phyloP scores from a whole-genome alignment of 1,140 invertebrate genomes.

The Anastrepha ludens region DNA sequence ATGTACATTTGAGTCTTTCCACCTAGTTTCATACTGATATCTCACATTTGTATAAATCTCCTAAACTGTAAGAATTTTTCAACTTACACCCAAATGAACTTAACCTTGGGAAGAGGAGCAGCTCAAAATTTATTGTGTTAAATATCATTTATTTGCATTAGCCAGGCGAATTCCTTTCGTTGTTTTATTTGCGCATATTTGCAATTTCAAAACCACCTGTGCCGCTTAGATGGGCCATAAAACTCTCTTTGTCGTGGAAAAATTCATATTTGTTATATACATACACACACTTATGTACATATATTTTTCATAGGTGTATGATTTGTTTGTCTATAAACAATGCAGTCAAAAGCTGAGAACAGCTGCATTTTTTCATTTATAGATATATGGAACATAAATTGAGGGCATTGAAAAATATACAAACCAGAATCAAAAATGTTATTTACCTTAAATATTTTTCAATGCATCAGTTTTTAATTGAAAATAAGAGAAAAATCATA shows the following conservation, averaged over 20 bases:
- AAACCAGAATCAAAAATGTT: neutral
- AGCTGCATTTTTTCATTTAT: neutral
- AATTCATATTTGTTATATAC: neutral
- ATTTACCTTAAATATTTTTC: too few relatives aligned
- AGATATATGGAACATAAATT: neutral
- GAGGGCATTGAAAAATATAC: neutral
- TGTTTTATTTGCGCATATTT: neutral
- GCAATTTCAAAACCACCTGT: neutral
- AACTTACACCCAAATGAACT: neutral
- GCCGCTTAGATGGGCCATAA: neutral
- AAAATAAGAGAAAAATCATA: too few relatives aligned
- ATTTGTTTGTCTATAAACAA: neutral
- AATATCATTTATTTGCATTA: neutral
- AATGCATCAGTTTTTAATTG: too few relatives aligned
- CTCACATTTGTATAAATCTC: too few relatives aligned
- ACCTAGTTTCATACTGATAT: too few relatives aligned
- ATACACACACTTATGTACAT: neutral
- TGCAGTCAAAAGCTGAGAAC: neutral
- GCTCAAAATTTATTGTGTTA: neutral
- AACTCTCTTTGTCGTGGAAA: neutral
- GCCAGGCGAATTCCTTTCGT: neutral
- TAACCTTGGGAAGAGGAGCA: constrained; percentile 1
- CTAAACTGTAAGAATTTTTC: too few relatives aligned
- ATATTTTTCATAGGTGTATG: neutral
- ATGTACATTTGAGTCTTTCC: too few relatives aligned